Conservation (phyloP, 2,797 vertebrate species). For the Cryptoprocta ferox region DNA sequence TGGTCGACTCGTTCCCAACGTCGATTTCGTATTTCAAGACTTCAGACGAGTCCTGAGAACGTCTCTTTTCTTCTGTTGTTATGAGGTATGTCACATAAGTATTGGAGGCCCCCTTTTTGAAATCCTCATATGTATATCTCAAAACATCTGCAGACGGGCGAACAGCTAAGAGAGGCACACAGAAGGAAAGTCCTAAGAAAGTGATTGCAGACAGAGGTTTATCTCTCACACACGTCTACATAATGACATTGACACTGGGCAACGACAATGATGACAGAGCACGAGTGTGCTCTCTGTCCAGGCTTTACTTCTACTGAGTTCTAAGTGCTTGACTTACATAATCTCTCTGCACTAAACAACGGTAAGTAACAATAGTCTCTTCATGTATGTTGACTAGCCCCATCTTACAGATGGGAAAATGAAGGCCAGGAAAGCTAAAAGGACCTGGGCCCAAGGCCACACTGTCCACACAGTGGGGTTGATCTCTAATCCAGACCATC, state of each 20-base stretch:
- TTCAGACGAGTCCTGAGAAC: slow-evolving; percentile 29
- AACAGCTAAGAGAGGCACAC: slow-evolving; percentile 22
- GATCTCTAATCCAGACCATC: background rate
- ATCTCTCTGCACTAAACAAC: background rate
- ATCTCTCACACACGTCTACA: accelerated
- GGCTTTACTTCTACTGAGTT: background rate
- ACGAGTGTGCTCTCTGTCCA: background rate
- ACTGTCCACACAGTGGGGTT: accelerated
- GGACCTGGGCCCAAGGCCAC: background rate
- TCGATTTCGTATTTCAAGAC: slow-evolving; percentile 67
- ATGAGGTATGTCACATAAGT: slow-evolving; percentile 85
- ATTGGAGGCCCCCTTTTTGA: slow-evolving; percentile 74
- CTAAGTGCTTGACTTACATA: background rate
- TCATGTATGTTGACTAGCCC: background rate
- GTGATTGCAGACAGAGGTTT: background rate
- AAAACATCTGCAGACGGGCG: slow-evolving; percentile 71
- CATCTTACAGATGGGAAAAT: background rate
- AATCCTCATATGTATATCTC: slow-evolving; percentile 84
- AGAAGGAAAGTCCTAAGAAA: background rate
- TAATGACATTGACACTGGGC: accelerated
- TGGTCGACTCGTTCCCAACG: slow-evolving; percentile 80
- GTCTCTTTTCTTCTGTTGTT: slow-evolving; percentile 28
- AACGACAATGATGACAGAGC: background rate
- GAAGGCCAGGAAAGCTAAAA: background rate
- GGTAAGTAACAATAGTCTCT: background rate